These are phyloP conservation scores for Oreochromis grahami DNA, from an alignment of 2,797 vertebrate species.

Conservation along the genomic window DNA sequence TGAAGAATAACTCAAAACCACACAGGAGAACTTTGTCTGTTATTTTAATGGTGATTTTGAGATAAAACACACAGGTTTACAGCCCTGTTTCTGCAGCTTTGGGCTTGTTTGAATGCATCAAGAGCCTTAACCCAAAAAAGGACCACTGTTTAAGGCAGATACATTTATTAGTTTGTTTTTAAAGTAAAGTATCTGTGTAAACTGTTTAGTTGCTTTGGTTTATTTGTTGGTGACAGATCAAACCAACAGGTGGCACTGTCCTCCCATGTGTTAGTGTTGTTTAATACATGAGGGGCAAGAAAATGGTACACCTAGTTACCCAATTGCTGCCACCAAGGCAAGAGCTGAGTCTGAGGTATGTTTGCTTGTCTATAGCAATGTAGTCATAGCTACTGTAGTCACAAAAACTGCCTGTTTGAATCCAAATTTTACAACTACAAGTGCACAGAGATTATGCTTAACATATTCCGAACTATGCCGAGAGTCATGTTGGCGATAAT, in stretches of 20 bases:
- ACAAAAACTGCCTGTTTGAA: not conserved
- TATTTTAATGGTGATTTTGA: not conserved
- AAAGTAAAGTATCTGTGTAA: not conserved
- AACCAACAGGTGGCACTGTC: conserved; percentile 64
- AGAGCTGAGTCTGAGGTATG: not conserved
- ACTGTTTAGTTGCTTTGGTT: conserved; percentile 5
- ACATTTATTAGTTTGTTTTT: not conserved
- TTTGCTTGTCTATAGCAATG: not conserved
- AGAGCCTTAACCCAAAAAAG: not conserved
- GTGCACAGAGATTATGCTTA: not conserved
- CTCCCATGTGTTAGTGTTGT: conserved; percentile 10
- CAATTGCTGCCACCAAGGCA: not conserved
- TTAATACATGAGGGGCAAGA: not conserved
- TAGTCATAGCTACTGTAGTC: not conserved
- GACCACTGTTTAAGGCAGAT: not conserved
- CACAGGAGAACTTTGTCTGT: not conserved
- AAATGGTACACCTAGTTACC: not conserved
- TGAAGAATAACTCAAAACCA: not conserved
- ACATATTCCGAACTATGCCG: not conserved
- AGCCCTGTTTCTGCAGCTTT: not conserved
- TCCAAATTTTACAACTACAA: not conserved
- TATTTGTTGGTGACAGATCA: conserved; percentile 18
- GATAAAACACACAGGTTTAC: not conserved
- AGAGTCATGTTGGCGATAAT: not conserved
- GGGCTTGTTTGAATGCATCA: not conserved